phyloP scores from a whole-genome alignment of 2,113 vertebrate genomes.

The Nestor notabilis region DNA sequence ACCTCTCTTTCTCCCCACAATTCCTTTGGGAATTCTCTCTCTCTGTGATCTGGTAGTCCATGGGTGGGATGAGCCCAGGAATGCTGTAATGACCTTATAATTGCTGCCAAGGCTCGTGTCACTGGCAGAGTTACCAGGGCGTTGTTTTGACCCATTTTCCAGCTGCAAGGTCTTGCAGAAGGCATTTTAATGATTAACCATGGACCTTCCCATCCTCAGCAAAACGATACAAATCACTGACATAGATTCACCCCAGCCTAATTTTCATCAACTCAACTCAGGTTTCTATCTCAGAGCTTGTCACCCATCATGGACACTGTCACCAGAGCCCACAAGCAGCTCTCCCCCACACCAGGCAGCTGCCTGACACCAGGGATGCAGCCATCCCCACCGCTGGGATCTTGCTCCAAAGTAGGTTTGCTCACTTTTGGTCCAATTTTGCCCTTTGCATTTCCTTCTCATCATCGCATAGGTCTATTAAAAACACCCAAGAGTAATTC shows the following conservation, averaged over 20 bases:
- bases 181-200: constrained; percentile 34
- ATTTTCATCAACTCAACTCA: neutral
- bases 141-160: constrained; percentile 41
- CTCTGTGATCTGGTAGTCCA: neutral
- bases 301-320: neutral
- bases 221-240: neutral
- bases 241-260: constrained; percentile 3
- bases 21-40: neutral
- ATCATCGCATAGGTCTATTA: neutral
- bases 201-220: constrained; percentile 22
- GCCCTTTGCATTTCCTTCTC: neutral
- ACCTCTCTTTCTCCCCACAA: neutral
- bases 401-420: neutral
- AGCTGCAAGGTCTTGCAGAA: constrained; percentile 4
- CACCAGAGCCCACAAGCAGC: neutral
- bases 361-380: neutral
- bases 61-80: neutral
- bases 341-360: neutral
- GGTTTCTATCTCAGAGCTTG: neutral
- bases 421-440: neutral
- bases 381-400: neutral
- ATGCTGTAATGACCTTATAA: neutral
- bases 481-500: neutral
- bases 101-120: neutral
- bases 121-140: neutral